Base-by-base conservation (phyloP, 2,113 vertebrate species). In the Cettia cetti region DNA sequence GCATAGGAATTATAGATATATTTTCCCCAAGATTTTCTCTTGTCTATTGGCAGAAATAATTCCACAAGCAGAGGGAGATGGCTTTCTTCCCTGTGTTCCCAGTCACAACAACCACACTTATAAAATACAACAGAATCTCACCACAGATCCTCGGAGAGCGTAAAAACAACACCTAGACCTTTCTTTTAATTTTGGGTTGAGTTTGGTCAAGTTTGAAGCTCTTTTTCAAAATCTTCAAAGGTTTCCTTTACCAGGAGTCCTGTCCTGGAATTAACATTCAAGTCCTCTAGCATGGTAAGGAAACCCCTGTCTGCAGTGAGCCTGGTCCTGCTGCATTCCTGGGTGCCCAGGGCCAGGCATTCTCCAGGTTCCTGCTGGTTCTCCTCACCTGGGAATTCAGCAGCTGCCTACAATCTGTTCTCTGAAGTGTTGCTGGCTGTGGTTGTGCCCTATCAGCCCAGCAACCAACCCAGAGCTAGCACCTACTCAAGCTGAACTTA, bases 221-320 rank as follows among this genome's bases (percentile, higher is more conserved):
- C 71, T 39, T 33, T 59, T 33, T 3, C 39, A 63, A 59, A 49
- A 40, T 9, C 28, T 71, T 56, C 23, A 47, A 45, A 81, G 49
- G 27, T 9, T 26, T 61, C 22, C 61, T 63, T 54, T 54, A 40
- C 17, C 39, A 68, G 18, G 22, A 86, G 47, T 20, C 6, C 66
- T 83, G 66, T 33, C 35, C 47, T 66, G 74, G 60, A 57, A 70
- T 24, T 8, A 78, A 31, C 4, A 50, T 4, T 1, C 4, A 78
- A 31, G 8, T 40, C 26, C 23, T 35, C 28, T 8, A 49, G 50
- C 3, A 22, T 0, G 3, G 35, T n/a, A 28, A 72, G 49, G 39
- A 89, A 89, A n/a, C 0, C n/a, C 16, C 45, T 22, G 26, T 9
- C 17, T 8, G 3, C 61, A 44, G 76, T 6, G 39, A 76, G 22